Base-by-base conservation (phyloP, 2,113 vertebrate genomes). In the Pterocles burchelli region DNA sequence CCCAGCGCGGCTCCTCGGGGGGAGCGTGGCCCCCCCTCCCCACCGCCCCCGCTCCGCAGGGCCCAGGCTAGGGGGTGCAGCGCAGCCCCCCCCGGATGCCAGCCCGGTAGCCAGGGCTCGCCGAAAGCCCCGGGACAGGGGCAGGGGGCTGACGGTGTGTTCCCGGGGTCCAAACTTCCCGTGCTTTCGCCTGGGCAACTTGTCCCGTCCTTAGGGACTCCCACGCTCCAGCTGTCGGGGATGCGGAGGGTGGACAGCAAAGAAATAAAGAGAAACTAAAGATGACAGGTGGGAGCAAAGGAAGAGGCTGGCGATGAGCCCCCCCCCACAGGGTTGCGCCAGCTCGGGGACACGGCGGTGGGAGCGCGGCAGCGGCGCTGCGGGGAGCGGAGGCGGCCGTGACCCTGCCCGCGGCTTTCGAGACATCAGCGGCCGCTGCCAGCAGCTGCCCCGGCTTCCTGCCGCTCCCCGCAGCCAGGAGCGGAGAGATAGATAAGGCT, bases 361-460 rank as follows among this genome's bases (percentile, higher is more conserved):
- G 65, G 52, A 57, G 43, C 15, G 21, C 58, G 45, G 81, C 45
- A 29, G 72, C 34, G 26, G 49, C 65, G 51, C 20, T 58, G 58
- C 62, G 52, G 20, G 31, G 71, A 51, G 24, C 34, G 11, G 52
- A 19, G n/a, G 17, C 11, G 41, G 66, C 86, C 79, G 48, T 93
- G 88, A 88, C 74, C 82, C 85, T 75, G 74, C 62, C 41, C 48
- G 57, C 43, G 82, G 93, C 88, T 95, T 91, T 88, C 85, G 43
- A 89, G 90, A 91, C 73, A 87, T 15, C 12, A 46, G 33, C 55
- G 31, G 51, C 67, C 76, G 62, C 75, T 94, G 84, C 79, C 71
- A 38, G 66, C 87, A 67, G 58, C 83, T 75, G 58, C 59, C 66
- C 24, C 57, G 11, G 14, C 16, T 54, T 43, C 55, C 86, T 78